Evolutionary conservation across 2,888 invertebrate genomes (phyloP).

Genomic region (Eledone cirrhosa): DNA sequence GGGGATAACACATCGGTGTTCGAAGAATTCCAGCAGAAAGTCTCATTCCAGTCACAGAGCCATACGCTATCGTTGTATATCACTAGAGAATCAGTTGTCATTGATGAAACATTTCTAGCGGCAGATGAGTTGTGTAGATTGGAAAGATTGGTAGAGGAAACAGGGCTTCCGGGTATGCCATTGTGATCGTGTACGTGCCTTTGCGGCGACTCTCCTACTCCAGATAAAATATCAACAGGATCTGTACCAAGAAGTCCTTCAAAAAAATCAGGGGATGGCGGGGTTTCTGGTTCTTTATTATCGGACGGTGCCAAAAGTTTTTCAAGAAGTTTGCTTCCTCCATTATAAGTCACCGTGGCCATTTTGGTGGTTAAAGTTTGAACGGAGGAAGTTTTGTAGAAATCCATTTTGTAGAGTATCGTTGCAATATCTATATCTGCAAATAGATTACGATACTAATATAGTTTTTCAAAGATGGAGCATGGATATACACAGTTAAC

Average conservation of each 20-base stretch:
- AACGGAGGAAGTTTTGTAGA: not conserved
- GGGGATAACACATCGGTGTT: slow-evolving; percentile 25
- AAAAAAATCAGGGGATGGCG: slow-evolving; percentile 8
- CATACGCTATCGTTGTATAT: slow-evolving; percentile 13
- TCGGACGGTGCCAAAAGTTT: slow-evolving; percentile 25
- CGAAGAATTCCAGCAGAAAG: slow-evolving; percentile 24
- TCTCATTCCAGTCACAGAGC: slow-evolving; percentile 27
- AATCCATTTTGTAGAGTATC: too few species aligned
- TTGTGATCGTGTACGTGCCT: not conserved
- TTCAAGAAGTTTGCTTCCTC: slow-evolving; percentile 18
- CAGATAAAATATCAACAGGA: slow-evolving; percentile 24
- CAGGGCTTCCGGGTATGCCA: not conserved
- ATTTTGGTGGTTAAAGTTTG: not conserved
- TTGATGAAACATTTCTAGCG: not conserved
- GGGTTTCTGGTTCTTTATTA: not conserved
- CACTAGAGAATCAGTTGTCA: not conserved
- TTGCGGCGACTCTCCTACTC: not conserved
- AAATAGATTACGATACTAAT: too few species aligned
- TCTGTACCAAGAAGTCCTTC: slow-evolving; percentile 24
- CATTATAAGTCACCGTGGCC: not conserved
- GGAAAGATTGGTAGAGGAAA: not conserved
- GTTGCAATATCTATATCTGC: too few species aligned
- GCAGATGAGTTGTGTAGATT: not conserved
- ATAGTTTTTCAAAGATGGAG: too few species aligned
- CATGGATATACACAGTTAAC: too few species aligned